Base-by-base conservation (phyloP, 2,113 vertebrate species). In the Scartelaos histophorus region DNA sequence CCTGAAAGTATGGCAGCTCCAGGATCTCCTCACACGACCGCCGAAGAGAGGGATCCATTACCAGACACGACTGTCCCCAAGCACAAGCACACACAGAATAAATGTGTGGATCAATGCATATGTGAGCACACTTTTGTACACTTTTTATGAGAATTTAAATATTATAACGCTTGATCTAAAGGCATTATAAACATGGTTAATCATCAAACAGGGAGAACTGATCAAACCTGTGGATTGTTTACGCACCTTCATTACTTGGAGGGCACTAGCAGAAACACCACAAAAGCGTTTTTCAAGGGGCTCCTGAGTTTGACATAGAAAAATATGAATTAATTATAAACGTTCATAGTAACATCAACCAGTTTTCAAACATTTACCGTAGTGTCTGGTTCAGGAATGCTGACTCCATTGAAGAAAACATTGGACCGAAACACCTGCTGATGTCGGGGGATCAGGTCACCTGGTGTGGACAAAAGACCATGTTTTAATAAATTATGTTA, bases 341-440 rank as follows among this genome's bases (percentile, higher is more conserved):
- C 21, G 29, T n/a, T 24, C 65, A 46, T 7, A 47, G 5, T 62
- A 67, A 29, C 13, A 66, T 15, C 56, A 19, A 10, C 57, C 22
- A 0, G 7, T 2, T 67, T 35, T 1, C 12, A 46, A 76, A 60
- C 53, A 53, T 13, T 12, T 86, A 94, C 94, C 88, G 67, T 93
- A 0, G 90, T 92, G 73, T 94, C 94, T 0, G 94, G 94, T 46
- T 94, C 94, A 25, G 94, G 93, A 84, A 94, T 94, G 70, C 85
- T 93, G 83, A 94, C 92, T 78, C 94, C 94, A 17, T 87, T 94
- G 85, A 94, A 94, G 89, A 94, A 94, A 54, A 92, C 86, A 25
- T 94, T 94, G 60, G 94, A 94, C 57, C 74, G 90, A 78, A 94
- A 94, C 38, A 93, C 90, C 89, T 94, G 94, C 82, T 94, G 94